Percentiles rank a stretch among this genome's conserved stretches.
Conservation (phyloP, 2,113 vertebrate genomes). For the Halcyon senegalensis region DNA sequence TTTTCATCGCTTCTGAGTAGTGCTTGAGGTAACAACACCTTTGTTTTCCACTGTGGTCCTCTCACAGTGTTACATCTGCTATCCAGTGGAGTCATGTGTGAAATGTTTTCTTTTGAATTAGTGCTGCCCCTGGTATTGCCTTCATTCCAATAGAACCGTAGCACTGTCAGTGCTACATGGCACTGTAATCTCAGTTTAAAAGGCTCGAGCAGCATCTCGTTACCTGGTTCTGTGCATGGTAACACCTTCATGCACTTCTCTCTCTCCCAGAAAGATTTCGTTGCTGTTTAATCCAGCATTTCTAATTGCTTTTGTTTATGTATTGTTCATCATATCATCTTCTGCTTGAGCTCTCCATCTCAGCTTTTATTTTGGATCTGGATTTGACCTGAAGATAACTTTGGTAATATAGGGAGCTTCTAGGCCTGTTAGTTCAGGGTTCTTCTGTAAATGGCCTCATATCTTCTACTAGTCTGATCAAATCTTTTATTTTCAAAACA, state of each 20-base stretch:
- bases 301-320: neutral
- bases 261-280: neutral
- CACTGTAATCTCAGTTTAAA: neutral
- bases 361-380: constrained; percentile 13
- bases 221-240: neutral
- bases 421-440: neutral
- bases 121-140: neutral
- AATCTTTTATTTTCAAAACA: constrained; percentile 19
- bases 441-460: neutral
- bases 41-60: neutral
- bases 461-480: neutral
- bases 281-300: neutral
- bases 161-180: neutral
- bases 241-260: neutral
- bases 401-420: neutral
- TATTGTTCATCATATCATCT: neutral
- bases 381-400: neutral
- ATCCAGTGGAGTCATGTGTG: neutral
- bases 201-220: neutral
- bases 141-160: neutral
- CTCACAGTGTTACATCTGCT: neutral
- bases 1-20: constrained; percentile 6
- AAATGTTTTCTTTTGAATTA: neutral
- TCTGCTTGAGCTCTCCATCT: neutral
- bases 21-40: neutral